Conservation (phyloP, 64 coral and sea anemone species). For the Orbicella faveolata region DNA sequence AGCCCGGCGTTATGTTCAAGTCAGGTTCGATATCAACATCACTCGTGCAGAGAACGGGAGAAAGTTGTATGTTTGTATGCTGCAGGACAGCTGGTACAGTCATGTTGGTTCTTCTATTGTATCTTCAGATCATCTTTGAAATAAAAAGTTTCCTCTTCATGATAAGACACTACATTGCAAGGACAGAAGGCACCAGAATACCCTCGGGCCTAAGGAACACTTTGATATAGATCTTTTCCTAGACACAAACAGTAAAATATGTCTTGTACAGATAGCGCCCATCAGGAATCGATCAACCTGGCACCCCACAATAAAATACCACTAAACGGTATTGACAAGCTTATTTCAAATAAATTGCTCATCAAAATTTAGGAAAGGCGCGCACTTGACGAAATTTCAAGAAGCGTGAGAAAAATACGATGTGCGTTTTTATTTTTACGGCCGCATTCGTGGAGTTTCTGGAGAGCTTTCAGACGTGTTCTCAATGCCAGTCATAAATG, state of each 20-base stretch:
- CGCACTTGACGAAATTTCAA: background rate
- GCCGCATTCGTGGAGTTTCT: too few species aligned
- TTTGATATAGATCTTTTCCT: background rate
- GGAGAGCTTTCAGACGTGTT: background rate
- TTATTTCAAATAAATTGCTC: background rate
- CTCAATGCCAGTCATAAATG: background rate
- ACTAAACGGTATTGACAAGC: background rate
- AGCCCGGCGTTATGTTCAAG: too few species aligned
- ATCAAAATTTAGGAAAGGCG: background rate
- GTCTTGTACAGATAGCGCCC: background rate
- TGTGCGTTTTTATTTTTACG: too few species aligned
- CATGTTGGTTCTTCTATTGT: background rate
- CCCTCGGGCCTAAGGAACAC: background rate
- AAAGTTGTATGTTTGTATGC: too few species aligned
- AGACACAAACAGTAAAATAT: conserved; percentile 8
- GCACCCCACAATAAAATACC: background rate
- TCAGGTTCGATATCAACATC: too few species aligned
- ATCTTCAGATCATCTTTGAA: background rate
- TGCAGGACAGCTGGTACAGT: too few species aligned
- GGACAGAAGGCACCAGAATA: background rate
- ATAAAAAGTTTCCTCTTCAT: background rate
- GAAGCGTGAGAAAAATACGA: too few species aligned
- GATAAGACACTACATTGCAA: background rate
- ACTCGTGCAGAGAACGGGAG: too few species aligned
- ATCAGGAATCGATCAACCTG: background rate